These are phyloP conservation scores for Zaprionus bogoriensis DNA, from an alignment of 2,888 invertebrate genomes.

Conservation along the genomic window DNA sequence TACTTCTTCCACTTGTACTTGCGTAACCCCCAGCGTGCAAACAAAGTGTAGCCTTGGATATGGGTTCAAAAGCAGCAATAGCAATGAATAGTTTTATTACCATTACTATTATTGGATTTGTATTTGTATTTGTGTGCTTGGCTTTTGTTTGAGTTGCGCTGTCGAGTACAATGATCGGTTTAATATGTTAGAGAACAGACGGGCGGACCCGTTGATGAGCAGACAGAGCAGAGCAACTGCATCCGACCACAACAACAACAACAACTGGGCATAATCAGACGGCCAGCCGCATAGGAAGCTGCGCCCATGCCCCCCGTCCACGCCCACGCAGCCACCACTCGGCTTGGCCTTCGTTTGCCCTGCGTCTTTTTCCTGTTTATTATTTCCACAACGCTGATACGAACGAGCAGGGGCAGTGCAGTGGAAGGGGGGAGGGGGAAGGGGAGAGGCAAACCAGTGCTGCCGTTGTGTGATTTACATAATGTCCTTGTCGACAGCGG, in stretches of 20 bases:
- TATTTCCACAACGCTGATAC: slow-evolving; percentile 51
- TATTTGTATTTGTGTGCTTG: slow-evolving; percentile 48
- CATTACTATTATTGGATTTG: slow-evolving; percentile 26
- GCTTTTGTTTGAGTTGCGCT: slow-evolving; percentile 40
- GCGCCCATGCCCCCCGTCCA: slow-evolving; percentile 31
- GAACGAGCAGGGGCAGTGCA: background rate
- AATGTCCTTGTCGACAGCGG: slow-evolving; percentile 76
- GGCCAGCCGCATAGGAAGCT: slow-evolving; percentile 32
- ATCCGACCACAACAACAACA: slow-evolving; percentile 21
- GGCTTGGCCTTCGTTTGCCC: slow-evolving; percentile 54
- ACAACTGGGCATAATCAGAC: slow-evolving; percentile 48
- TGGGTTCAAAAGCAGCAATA: background rate
- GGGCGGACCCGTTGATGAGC: slow-evolving; percentile 14
- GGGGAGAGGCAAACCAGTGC: slow-evolving; percentile 24
- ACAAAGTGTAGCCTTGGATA: slow-evolving; percentile 38
- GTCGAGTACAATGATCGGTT: slow-evolving; percentile 82
- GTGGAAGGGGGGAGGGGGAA: background rate
- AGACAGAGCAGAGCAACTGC: slow-evolving; percentile 8
- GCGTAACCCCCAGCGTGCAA: background rate
- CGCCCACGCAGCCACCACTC: slow-evolving; percentile 20
- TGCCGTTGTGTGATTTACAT: slow-evolving; percentile 73
- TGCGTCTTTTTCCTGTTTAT: slow-evolving; percentile 63
- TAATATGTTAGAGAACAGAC: slow-evolving; percentile 76
- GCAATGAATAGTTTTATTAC: slow-evolving; percentile 26
- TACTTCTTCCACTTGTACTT: background rate